Conservation (phyloP, 2,113 vertebrate species). For the Oreochromis niloticus region DNA sequence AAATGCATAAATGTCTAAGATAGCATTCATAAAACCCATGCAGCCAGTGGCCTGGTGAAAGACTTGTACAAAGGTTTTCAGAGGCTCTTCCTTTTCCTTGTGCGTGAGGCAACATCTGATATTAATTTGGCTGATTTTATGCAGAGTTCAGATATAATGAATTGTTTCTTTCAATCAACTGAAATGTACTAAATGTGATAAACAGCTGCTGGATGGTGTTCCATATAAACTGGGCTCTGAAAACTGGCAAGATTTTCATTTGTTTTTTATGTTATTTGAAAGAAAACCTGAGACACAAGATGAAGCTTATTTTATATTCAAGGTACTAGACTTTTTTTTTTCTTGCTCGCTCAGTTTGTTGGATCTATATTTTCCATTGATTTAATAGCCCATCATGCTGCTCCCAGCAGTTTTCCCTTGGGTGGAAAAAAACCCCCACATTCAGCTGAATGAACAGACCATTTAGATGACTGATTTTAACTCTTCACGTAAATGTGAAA, state of each 20-base stretch:
- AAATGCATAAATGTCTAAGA: constrained; percentile 31
- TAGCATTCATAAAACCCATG: constrained; percentile 33
- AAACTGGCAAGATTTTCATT: not conserved
- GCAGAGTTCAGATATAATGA: not conserved
- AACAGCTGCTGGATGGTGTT: constrained; percentile 18
- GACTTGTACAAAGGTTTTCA: constrained; percentile 26
- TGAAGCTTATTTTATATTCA: constrained; percentile 28
- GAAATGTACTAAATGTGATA: constrained; percentile 35
- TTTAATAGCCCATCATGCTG: constrained; percentile 40
- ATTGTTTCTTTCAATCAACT: constrained; percentile 24
- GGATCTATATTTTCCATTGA: constrained; percentile 30
- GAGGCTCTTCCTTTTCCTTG: not conserved
- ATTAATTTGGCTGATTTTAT: constrained; percentile 14
- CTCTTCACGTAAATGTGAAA: not conserved
- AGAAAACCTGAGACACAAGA: not conserved
- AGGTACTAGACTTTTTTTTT: constrained; percentile 11
- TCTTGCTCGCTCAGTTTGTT: not conserved
- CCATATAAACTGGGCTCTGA: not conserved
- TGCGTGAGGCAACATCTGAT: not conserved
- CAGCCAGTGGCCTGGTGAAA: constrained; percentile 6
- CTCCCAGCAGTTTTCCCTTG: constrained; percentile 4
- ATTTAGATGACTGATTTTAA: not conserved
- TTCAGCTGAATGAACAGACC: not conserved
- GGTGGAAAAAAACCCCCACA: not conserved
- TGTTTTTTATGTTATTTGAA: not conserved